phyloP scores from a whole-genome alignment of 1,140 invertebrate genomes.

The Antheraea pernyi region DNA sequence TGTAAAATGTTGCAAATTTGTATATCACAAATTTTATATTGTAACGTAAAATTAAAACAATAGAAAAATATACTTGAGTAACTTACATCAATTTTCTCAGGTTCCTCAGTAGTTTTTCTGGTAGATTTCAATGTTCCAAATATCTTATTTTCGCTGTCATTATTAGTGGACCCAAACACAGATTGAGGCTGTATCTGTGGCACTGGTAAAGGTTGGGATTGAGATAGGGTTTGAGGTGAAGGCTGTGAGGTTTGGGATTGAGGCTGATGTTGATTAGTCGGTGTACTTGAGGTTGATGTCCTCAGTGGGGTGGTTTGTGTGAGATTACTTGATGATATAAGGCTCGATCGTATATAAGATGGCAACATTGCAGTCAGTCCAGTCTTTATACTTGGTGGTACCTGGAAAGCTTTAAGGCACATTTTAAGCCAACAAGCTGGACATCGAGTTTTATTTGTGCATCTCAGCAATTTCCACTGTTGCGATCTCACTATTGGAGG shows the following conservation, averaged over 20 bases:
- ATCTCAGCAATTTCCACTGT: constrained; percentile 85
- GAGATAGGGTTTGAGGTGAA: neutral
- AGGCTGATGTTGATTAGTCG: neutral
- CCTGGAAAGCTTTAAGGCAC: constrained; percentile 88
- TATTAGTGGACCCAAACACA: constrained; percentile 49
- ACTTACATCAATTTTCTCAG: constrained; percentile 56
- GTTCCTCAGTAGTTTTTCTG: constrained; percentile 51
- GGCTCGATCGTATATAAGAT: constrained; percentile 67
- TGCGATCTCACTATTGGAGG: constrained; percentile 85
- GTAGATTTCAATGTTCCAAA: constrained; percentile 52
- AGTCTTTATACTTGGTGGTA: constrained; percentile 83
- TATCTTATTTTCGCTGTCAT: constrained; percentile 60
- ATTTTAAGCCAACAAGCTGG: constrained; percentile 93
- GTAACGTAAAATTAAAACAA: constrained; percentile 10
- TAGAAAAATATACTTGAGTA: neutral
- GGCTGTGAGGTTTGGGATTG: neutral
- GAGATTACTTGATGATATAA: constrained; percentile 42
- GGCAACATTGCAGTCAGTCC: constrained; percentile 83
- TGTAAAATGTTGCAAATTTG: constrained; percentile 24
- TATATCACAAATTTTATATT: neutral
- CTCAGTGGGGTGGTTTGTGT: constrained; percentile 54
- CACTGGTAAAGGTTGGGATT: constrained; percentile 15
- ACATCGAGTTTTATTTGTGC: constrained; percentile 86
- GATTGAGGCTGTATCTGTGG: constrained; percentile 34
- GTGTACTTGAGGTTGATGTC: constrained; percentile 32